Evolutionary conservation across 1,140 invertebrate genomes (phyloP), one percentile per base, ranked within the genome.

Genomic region (Helicoverpa zea): DNA sequence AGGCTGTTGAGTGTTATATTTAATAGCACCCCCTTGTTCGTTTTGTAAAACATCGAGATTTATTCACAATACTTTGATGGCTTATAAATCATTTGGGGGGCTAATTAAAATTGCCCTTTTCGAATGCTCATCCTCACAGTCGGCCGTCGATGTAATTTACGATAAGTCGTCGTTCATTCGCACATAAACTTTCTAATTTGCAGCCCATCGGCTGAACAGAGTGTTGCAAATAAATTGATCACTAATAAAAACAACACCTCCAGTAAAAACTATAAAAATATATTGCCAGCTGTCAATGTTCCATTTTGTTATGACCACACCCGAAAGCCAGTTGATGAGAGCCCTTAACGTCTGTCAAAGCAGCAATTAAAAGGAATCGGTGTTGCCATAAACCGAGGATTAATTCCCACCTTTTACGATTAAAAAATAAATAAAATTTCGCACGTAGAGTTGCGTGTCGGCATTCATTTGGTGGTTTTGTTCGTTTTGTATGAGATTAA

Each of bases 161-260:
- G 92, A 92, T 89, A 91, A 90, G 80, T 89, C 80, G 73, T 84
- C 87, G 79, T 83, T 87, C 86, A 87, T 90, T 86, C 84, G 83
- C 86, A 86, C 88, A 89, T 91, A 94, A 94, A 91, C 91, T 93
- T 94, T 94, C 92, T 94, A 94, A 94, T 94, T 94, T 93, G 89
- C 89, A 85, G 81, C 56, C 82, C 75, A 77, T 54, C 75, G 47
- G 61, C 75, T 14, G 29, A 54, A 77, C 66, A 80, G 88, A 81
- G 77, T 86, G 82, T 82, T 84, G 83, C 85, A 85, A 86, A 88
- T 89, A 89, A 88, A 92, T 88, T 86, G 84, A 81, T 84, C 70
- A 81, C 84, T 87, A 91, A 92, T 91, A 91, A 94, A 93, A 93
- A 87, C 85, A 94, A 93, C 90, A 92, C 89, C 88, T 91, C 89